Evolutionary conservation across 2,888 invertebrate genomes (phyloP), one percentile per base, ranked within the genome.

Genomic region (Acheta domesticus): DNA sequence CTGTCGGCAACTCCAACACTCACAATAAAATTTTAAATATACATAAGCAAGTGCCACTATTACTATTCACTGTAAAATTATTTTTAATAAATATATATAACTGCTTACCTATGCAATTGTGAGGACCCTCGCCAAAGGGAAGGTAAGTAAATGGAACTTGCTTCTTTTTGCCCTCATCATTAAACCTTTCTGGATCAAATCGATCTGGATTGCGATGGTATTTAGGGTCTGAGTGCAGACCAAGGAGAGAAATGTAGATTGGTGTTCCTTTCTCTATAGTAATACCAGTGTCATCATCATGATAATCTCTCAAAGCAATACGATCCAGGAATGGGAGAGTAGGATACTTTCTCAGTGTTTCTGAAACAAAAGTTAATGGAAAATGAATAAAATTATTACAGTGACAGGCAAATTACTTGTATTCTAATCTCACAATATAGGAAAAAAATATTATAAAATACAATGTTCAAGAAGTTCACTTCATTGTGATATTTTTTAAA

Each of bases 311-410:
- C 11, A 75, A 36, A 62, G 86, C 86, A 2, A 84, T 50, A 21
- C 87, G 84, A 78, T 87, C 87, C 0, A 84, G 74, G 3, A 84
- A 76, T 0, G 83, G 36, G 0, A 79, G 78, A 12, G 84, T 83
- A 0, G 86, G 85, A 80, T 85, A 85, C 49, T 84, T 81, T 19
- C 87, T 83, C 12, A 86, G 79, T 5, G 84, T 80, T 79, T 87
- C 86, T 80, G 84, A 48, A 19, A 74, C 74, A 73, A 74, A 73
- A 16, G 23, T 20, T 20, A 74, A 19, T 74, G 73, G 11, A 1
- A n/a, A 77, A 77, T 21, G 36, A 23, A 20, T 14, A 16, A 23
- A 16, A 75, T 75, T 36, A 11, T 75, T 12, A 36, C 3, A 75
- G 36, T 16, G 36, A 75, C 75, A n/a, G 16, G 21, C 14, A 21